Percentiles rank a stretch among this genome's conserved stretches.
Evolutionary conservation across 2,888 invertebrate genomes (phyloP).

Genomic region (Ormyrus labotus): DNA sequence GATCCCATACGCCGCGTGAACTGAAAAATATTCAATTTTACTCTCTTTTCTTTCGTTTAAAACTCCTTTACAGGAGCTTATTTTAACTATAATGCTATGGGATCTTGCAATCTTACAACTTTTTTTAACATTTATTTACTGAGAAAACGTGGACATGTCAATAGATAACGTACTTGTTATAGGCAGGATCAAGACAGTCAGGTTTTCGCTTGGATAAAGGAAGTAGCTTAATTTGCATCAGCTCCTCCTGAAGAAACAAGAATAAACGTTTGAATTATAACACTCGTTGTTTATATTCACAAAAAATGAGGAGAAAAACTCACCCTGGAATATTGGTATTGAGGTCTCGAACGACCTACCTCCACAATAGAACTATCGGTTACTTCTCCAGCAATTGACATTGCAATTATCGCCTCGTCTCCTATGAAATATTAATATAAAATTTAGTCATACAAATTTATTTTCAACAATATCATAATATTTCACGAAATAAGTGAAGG

Average conservation of each 20-base stretch:
- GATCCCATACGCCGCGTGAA: constrained; percentile 77
- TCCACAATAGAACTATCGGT: constrained; percentile 74
- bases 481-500: too few species aligned
- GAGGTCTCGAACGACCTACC: constrained; percentile 73
- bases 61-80: too few species aligned
- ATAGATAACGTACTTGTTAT: constrained; percentile 77
- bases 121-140: not conserved
- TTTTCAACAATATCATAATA: too few species aligned
- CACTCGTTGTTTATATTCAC: not conserved
- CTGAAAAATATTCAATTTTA: constrained; percentile 61
- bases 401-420: constrained; percentile 77
- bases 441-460: not conserved
- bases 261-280: constrained; percentile 6
- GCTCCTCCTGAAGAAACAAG: constrained; percentile 81
- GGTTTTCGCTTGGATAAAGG: constrained; percentile 85
- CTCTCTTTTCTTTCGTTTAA: not conserved
- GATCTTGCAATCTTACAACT: not conserved
- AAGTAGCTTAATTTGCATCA: constrained; percentile 84
- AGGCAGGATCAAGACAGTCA: constrained; percentile 80
- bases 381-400: constrained; percentile 76
- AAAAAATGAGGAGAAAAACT: constrained; percentile 16
- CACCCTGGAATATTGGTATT: constrained; percentile 74
- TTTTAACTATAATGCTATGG: too few species aligned
- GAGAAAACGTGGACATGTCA: too few species aligned
- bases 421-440: constrained; percentile 66